Conservation (phyloP, 2,888 invertebrate genomes). For the Heliconius ismenius region DNA sequence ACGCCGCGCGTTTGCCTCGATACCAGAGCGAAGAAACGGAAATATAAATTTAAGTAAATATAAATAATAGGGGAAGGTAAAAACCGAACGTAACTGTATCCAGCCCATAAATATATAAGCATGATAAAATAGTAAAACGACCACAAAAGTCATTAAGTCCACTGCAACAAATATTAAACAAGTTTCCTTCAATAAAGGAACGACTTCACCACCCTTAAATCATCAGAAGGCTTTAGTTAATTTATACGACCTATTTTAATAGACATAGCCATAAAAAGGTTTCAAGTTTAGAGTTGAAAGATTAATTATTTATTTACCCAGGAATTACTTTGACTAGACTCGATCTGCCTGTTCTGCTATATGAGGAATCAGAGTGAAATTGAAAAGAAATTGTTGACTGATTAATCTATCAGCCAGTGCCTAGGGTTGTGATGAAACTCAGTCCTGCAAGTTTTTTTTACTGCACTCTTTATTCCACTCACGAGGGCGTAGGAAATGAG, state of each 20-base stretch:
- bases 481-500: no score
- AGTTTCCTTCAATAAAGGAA: slow-evolving; percentile 38
- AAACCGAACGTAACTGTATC: no score
- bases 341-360: background rate
- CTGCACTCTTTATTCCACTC: no score
- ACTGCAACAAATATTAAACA: slow-evolving; percentile 25
- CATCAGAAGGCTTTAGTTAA: slow-evolving; percentile 34
- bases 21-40: no score
- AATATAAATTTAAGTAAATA: no score
- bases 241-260: slow-evolving; percentile 35
- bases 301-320: background rate
- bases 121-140: background rate
- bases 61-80: no score
- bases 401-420: no score
- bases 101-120: background rate
- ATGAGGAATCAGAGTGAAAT: background rate
- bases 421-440: no score
- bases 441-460: no score
- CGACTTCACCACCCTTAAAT: slow-evolving; percentile 36
- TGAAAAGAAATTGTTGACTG: background rate
- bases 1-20: no score
- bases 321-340: background rate
- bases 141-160: background rate
- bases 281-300: slow-evolving; percentile 3
- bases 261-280: slow-evolving; percentile 19